phyloP scores from a whole-genome alignment of 35 echinoderm and acorn worm species.

The Heliocidaris tuberculata region DNA sequence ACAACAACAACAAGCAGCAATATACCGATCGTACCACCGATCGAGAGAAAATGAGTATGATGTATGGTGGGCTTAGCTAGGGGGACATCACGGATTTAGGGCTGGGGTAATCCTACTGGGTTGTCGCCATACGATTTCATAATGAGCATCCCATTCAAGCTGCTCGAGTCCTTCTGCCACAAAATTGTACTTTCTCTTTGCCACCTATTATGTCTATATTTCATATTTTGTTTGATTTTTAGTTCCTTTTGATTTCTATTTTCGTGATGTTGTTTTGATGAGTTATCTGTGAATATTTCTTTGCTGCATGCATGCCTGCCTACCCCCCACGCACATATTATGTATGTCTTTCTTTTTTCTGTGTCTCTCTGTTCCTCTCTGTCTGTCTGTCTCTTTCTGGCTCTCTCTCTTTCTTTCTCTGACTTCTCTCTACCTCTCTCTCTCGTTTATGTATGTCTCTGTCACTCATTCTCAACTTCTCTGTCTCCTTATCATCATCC shows the following conservation, averaged over 20 bases:
- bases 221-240: not conserved
- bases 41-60: constrained; percentile 22
- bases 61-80: constrained; percentile 1
- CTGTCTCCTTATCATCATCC: not conserved
- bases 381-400: not conserved
- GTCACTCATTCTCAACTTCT: not conserved
- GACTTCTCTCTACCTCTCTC: not conserved
- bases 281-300: not conserved
- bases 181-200: not conserved
- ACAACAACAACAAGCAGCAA: no score
- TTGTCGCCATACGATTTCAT: not conserved
- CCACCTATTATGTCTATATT: not conserved
- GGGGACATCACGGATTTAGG: constrained; percentile 8
- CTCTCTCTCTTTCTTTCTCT: not conserved
- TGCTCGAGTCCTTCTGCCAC: not conserved
- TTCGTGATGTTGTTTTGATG: not conserved
- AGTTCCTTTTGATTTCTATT: not conserved
- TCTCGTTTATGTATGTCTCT: not conserved
- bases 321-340: no score
- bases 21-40: not conserved
- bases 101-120: not conserved
- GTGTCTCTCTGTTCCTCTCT: not conserved
- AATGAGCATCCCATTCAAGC: not conserved
- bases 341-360: not conserved
- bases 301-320: no score